Conservation (phyloP, 2,888 invertebrate genomes). For the Empis stercorea region DNA sequence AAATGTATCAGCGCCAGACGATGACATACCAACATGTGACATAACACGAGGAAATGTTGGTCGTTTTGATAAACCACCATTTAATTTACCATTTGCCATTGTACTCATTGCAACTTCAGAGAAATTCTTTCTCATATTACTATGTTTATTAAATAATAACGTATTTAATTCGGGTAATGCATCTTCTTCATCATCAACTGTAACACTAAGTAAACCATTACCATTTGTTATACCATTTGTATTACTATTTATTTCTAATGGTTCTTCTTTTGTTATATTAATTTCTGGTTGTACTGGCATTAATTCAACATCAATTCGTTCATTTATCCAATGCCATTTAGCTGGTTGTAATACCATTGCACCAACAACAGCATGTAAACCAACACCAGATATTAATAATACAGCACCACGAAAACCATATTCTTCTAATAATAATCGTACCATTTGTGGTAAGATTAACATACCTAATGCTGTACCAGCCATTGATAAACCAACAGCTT, state of each 20-base stretch:
- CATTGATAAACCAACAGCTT: constrained; percentile 67
- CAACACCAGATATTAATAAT: constrained; percentile 50
- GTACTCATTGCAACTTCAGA: constrained; percentile 35
- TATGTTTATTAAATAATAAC: constrained; percentile 29
- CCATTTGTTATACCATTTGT: not conserved
- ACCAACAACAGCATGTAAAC: constrained; percentile 54
- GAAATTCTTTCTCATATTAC: constrained; percentile 33
- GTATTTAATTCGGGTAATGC: constrained; percentile 35
- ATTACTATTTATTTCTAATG: not conserved
- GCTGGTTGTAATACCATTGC: constrained; percentile 56
- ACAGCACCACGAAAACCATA: constrained; percentile 57
- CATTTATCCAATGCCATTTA: constrained; percentile 51
- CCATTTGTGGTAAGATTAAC: constrained; percentile 67
- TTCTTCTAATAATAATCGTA: constrained; percentile 47
- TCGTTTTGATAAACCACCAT: constrained; percentile 31
- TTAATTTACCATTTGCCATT: constrained; percentile 17
- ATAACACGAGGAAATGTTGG: constrained; percentile 36
- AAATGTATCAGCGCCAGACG: constrained; percentile 22
- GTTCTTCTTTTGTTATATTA: constrained; percentile 51
- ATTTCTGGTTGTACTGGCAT: constrained; percentile 39
- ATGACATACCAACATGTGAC: constrained; percentile 31
- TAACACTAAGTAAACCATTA: not conserved
- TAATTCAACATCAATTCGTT: constrained; percentile 32
- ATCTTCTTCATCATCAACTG: constrained; percentile 42
- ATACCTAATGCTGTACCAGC: constrained; percentile 68